These are phyloP conservation scores for Gymnothorax reevesii DNA, from an alignment of 2,797 vertebrate genomes.

Conservation along the genomic window DNA sequence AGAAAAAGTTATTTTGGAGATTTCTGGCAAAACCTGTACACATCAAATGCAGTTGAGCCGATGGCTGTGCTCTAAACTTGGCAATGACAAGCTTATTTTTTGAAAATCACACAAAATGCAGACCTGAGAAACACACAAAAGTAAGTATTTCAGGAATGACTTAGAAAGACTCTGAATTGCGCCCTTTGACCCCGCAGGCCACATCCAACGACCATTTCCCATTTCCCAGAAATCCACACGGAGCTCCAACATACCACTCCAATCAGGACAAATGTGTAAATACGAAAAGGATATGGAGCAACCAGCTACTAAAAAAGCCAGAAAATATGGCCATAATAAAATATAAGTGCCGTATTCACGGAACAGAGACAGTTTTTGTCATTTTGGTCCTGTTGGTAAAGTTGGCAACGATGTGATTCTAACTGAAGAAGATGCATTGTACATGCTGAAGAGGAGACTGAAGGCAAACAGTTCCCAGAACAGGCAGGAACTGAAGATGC, in stretches of 20 bases:
- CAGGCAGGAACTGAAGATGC: no score
- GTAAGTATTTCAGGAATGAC: not conserved
- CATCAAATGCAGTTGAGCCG: not conserved
- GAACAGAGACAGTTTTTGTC: no score
- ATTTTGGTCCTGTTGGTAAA: no score
- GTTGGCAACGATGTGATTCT: no score
- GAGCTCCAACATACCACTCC: not conserved
- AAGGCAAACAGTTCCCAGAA: no score
- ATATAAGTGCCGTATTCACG: no score
- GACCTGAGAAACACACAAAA: not conserved
- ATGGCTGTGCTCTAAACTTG: not conserved
- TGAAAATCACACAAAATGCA: not conserved
- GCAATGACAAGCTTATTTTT: not conserved
- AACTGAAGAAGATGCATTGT: no score
- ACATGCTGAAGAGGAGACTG: no score
- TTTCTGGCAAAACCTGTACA: not conserved
- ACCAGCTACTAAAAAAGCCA: not conserved
- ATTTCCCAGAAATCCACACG: slow-evolving; percentile 46
- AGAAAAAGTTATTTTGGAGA: not conserved
- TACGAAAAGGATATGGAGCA: not conserved
- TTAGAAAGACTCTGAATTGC: not conserved
- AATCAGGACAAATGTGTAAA: not conserved
- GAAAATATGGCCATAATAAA: no score
- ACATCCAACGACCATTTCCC: slow-evolving; percentile 58
- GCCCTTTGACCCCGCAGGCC: slow-evolving; percentile 35